A percentile compares a stretch with the other conserved stretches of the same genome.
Evolutionary conservation across 2,888 invertebrate genomes (phyloP).

Genomic region (Protophormia terraenovae): DNA sequence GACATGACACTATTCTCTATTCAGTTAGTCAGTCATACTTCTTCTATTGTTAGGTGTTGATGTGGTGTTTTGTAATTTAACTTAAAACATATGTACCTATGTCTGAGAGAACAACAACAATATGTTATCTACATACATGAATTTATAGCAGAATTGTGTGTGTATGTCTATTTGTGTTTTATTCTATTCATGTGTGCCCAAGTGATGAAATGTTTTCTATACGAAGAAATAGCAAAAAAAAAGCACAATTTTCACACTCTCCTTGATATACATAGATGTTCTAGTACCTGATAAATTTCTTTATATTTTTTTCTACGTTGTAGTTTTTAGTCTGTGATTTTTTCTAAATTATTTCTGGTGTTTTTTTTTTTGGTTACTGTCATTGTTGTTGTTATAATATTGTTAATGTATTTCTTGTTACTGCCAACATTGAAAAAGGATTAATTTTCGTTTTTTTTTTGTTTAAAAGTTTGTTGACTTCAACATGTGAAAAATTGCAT

Average conservation of each 20-base stretch:
- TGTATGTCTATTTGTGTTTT: not conserved
- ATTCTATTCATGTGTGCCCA: conserved; percentile 32
- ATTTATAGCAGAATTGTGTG: too few relatives aligned
- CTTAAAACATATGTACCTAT: too few relatives aligned
- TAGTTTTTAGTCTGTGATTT: not conserved
- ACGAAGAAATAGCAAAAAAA: conserved; percentile 6
- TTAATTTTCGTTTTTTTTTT: not conserved
- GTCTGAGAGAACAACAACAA: not conserved
- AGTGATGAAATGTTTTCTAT: conserved; percentile 51
- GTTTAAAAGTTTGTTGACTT: conserved; percentile 40
- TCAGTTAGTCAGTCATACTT: not conserved
- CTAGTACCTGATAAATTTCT: not conserved
- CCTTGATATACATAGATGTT: too few relatives aligned
- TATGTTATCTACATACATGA: too few relatives aligned
- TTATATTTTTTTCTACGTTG: not conserved
- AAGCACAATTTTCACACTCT: conserved; percentile 1
- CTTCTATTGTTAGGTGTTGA: conserved; percentile 21
- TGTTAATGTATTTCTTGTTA: conserved; percentile 41
- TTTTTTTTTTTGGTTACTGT: not conserved
- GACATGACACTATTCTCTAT: not conserved
- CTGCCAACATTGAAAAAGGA: not conserved
- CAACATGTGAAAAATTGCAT: conserved; percentile 15
- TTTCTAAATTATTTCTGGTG: not conserved
- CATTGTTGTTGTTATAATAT: not conserved
- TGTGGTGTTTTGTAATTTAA: conserved; percentile 23